These are phyloP conservation scores for Palythoa caribaeorum DNA, from an alignment of 92 coral and sea anemone species.

Conservation along the genomic window DNA sequence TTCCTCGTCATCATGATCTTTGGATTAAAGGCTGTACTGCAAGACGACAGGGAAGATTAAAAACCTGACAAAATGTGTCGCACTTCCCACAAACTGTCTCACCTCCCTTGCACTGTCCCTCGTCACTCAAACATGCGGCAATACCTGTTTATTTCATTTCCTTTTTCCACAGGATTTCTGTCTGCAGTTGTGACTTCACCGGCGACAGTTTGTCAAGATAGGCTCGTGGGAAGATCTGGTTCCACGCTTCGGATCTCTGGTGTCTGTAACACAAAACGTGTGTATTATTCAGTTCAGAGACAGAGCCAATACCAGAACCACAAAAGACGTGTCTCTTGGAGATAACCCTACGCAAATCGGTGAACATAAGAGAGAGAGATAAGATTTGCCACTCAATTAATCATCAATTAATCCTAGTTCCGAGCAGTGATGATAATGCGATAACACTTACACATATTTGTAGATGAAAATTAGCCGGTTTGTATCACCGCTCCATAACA, in stretches of 20 bases:
- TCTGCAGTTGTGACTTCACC: constrained; percentile 25
- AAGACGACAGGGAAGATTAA: constrained; percentile 19
- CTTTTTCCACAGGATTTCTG: constrained; percentile 35
- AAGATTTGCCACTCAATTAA: constrained; percentile 71
- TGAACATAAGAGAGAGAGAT: constrained; percentile 35
- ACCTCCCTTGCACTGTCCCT: constrained; percentile 11
- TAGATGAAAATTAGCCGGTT: background rate
- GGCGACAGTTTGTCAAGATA: constrained; percentile 41
- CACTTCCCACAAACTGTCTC: constrained; percentile 8
- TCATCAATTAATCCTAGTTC: constrained; percentile 79
- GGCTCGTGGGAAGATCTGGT: background rate
- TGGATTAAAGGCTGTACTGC: constrained; percentile 6
- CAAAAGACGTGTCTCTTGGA: constrained; percentile 4
- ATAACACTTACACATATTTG: background rate
- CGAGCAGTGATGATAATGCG: constrained; percentile 20
- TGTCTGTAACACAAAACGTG: constrained; percentile 33
- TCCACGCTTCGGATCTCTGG: background rate
- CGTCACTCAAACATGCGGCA: constrained; percentile 17
- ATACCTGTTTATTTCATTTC: constrained; percentile 36
- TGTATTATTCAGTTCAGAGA: background rate
- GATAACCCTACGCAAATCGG: constrained; percentile 38
- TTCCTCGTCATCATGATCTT: background rate
- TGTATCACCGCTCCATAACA: background rate
- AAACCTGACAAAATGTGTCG: constrained; percentile 2
- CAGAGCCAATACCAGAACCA: constrained; percentile 11